Evolutionary conservation across 1,140 invertebrate species (phyloP).

Genomic region (Drosophila cardini): DNA sequence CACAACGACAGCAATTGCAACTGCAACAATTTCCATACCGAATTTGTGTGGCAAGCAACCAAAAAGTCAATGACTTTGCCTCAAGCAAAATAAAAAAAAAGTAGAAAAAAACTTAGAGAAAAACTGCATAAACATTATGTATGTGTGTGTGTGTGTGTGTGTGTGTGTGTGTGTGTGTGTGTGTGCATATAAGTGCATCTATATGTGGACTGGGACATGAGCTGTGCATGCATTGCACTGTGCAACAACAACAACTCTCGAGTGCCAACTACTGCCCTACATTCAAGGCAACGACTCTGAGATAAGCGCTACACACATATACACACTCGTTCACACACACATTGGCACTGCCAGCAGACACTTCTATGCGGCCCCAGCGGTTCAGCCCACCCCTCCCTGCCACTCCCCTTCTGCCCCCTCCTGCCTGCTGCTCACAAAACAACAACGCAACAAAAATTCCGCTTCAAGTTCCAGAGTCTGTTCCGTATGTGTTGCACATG

Average conservation of each 20-base stretch:
- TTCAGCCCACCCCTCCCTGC: constrained; percentile 3
- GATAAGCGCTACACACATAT: constrained; percentile 63
- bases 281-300: constrained; percentile 81
- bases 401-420: background rate
- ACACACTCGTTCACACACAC: constrained; percentile 26
- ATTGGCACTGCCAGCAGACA: constrained; percentile 71
- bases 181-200: constrained; percentile 41
- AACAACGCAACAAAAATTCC: constrained; percentile 63
- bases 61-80: constrained; percentile 56
- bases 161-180: constrained; percentile 27
- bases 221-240: constrained; percentile 48
- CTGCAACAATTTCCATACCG: constrained; percentile 46
- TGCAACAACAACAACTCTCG: constrained; percentile 60
- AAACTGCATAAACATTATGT: constrained; percentile 34
- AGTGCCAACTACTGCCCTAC: constrained; percentile 81
- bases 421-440: constrained; percentile 32
- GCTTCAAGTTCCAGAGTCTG: constrained; percentile 79
- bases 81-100: constrained; percentile 24
- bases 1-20: constrained; percentile 16
- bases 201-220: constrained; percentile 58
- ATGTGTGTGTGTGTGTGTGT: constrained; percentile 12
- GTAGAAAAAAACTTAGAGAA: constrained; percentile 4
- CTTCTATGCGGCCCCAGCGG: constrained; percentile 68
- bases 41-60: constrained; percentile 44
- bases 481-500: constrained; percentile 37